Evolutionary conservation across 2,797 vertebrate genomes (phyloP).

Genomic region (Gallinago nigripennis): DNA sequence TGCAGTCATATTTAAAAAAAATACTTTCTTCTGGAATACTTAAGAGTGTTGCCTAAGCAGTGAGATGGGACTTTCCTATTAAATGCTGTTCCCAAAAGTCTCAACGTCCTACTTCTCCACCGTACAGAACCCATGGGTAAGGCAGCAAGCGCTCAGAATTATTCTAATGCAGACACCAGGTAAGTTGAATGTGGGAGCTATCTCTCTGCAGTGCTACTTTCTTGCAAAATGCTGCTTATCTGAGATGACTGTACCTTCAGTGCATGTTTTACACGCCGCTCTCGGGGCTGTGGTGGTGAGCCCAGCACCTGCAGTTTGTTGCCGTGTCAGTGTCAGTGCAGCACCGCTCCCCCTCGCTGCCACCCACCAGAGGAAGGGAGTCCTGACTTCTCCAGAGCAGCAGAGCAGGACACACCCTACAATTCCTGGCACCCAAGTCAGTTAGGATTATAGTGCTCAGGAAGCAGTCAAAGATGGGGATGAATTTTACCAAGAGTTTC

Average conservation of each 20-base stretch:
- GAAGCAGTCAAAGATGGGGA: not conserved
- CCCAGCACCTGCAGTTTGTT: not conserved
- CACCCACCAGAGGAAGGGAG: not conserved
- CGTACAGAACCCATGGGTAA: not conserved
- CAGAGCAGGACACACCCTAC: not conserved
- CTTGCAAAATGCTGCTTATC: not conserved
- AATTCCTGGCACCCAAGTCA: not conserved
- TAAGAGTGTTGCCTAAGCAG: not conserved
- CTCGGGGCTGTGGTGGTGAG: not conserved
- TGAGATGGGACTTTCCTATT: not conserved
- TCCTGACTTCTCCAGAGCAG: not conserved
- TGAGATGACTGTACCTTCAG: not conserved
- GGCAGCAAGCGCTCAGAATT: accelerated
- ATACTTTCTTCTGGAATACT: not conserved
- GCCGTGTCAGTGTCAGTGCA: not conserved
- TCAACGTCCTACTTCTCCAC: not conserved
- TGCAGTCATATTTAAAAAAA: not conserved
- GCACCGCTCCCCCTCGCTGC: not conserved
- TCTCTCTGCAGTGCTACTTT: not conserved
- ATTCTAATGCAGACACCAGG: not conserved
- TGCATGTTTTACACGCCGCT: not conserved
- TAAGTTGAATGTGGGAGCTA: not conserved
- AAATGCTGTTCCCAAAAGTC: not conserved
- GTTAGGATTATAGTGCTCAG: not conserved
- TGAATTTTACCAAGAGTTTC: not conserved